These are phyloP conservation scores for Drosophila diplacantha DNA, from an alignment of 2,888 invertebrate species.

Conservation along the genomic window DNA sequence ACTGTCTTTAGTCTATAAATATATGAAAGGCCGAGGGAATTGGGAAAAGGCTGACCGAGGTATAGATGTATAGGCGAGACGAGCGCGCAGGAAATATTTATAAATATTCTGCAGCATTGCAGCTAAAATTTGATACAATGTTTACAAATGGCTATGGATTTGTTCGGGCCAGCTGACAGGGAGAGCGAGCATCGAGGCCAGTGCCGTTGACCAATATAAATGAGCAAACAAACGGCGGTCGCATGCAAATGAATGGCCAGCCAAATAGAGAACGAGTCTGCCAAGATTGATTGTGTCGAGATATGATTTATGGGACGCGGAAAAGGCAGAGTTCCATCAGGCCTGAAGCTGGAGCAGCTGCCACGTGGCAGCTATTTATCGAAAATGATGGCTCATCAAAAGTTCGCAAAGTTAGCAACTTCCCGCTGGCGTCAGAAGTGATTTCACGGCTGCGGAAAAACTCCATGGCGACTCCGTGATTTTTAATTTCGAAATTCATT, in stretches of 20 bases:
- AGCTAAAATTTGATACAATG: conserved; percentile 56
- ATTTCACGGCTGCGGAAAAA: background rate
- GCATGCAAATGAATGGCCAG: conserved; percentile 56
- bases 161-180: conserved; percentile 26
- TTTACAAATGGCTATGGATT: conserved; percentile 57
- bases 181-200: conserved; percentile 17
- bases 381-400: conserved; percentile 1
- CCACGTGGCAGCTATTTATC: conserved; percentile 25
- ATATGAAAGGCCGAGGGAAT: background rate
- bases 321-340: conserved; percentile 16
- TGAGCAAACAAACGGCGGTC: conserved; percentile 42
- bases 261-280: conserved; percentile 23
- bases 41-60: background rate
- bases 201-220: conserved; percentile 57
- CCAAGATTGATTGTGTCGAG: conserved; percentile 53
- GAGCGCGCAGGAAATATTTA: conserved; percentile 40
- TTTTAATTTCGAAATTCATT: conserved; percentile 20
- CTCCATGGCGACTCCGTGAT: conserved; percentile 9
- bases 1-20: conserved; percentile 36
- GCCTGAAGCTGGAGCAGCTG: conserved; percentile 7
- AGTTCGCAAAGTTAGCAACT: conserved; percentile 9
- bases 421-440: background rate
- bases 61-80: conserved; percentile 36
- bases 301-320: conserved; percentile 54
- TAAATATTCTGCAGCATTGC: conserved; percentile 56